Evolutionary conservation across 1,140 invertebrate genomes (phyloP).

Genomic region (Ericerus pela): DNA sequence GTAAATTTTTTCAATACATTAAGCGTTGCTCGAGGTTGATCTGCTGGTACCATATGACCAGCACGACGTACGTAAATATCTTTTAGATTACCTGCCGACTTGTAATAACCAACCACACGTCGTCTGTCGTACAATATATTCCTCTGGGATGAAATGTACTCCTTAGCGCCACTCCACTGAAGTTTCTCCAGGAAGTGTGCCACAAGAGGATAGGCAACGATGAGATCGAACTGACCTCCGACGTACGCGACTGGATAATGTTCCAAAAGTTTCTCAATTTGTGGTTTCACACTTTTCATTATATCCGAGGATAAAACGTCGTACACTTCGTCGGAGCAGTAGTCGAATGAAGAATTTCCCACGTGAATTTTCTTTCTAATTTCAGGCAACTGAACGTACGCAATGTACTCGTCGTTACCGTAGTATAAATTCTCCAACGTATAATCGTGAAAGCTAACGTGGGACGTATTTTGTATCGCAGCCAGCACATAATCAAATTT

Average conservation of each 20-base stretch:
- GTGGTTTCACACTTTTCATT: slow-evolving; percentile 63
- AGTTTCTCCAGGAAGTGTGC: slow-evolving; percentile 44
- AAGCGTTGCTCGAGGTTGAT: slow-evolving; percentile 61
- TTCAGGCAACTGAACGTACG: slow-evolving; percentile 24
- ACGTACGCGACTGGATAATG: slow-evolving; percentile 54
- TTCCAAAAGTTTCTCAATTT: slow-evolving; percentile 48
- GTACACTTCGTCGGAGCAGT: slow-evolving; percentile 42
- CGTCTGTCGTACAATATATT: slow-evolving; percentile 11
- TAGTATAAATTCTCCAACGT: slow-evolving; percentile 31
- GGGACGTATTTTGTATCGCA: not conserved
- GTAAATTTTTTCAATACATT: slow-evolving; percentile 65
- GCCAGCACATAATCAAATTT: not conserved
- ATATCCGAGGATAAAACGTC: slow-evolving; percentile 56
- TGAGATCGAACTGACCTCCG: slow-evolving; percentile 58
- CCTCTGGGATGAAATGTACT: slow-evolving; percentile 35
- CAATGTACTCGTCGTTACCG: slow-evolving; percentile 32
- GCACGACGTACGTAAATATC: slow-evolving; percentile 64
- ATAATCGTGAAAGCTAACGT: slow-evolving; percentile 61
- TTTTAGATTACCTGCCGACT: slow-evolving; percentile 40
- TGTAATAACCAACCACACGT: slow-evolving; percentile 20
- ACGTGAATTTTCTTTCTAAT: slow-evolving; percentile 55
- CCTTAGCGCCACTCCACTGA: slow-evolving; percentile 45
- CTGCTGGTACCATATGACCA: slow-evolving; percentile 66
- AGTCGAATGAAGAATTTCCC: slow-evolving; percentile 42
- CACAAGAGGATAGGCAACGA: slow-evolving; percentile 62